phyloP scores from a whole-genome alignment of 2,797 vertebrate genomes.

The Microctenopoma lineatum region DNA sequence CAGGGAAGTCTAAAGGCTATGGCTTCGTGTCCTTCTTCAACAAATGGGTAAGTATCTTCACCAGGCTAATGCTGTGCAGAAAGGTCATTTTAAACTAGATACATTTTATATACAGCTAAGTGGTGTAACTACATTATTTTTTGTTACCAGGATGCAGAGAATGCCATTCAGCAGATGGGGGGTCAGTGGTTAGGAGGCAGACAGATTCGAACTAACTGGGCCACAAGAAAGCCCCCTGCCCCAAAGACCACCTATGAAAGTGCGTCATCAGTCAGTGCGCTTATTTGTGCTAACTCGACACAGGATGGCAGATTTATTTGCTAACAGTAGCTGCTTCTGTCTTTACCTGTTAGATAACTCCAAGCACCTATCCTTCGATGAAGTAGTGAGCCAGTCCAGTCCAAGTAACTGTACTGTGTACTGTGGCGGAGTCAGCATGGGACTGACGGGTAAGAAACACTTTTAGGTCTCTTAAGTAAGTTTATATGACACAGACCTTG shows the following conservation, averaged over 20 bases:
- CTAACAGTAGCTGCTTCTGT: slow-evolving; percentile 13
- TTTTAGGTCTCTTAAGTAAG: no score
- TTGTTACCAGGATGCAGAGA: slow-evolving; percentile 92
- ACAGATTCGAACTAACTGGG: slow-evolving; percentile 99
- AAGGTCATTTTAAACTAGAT: neutral
- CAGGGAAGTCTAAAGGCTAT: slow-evolving; percentile 98
- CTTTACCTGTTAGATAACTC: slow-evolving; percentile 81
- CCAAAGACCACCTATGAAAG: slow-evolving; percentile 95
- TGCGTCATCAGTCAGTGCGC: slow-evolving; percentile 69
- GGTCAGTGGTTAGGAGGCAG: slow-evolving; percentile 98
- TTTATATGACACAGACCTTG: neutral
- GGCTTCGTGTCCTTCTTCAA: slow-evolving; percentile 99
- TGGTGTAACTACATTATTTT: slow-evolving; percentile 23
- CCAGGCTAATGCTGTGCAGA: neutral
- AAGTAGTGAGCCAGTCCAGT: slow-evolving; percentile 97
- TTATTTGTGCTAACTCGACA: neutral
- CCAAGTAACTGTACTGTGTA: slow-evolving; percentile 98
- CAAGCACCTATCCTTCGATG: slow-evolving; percentile 97
- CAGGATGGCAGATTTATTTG: neutral
- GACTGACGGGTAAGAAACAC: slow-evolving; percentile 89
- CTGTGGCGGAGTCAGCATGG: slow-evolving; percentile 94
- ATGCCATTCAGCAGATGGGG: slow-evolving; percentile 98
- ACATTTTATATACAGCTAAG: neutral
- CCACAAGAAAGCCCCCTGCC: slow-evolving; percentile 96
- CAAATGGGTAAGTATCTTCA: slow-evolving; percentile 89